Base-by-base conservation (phyloP, 2,888 invertebrate species). In the Polydesmus complanatus region DNA sequence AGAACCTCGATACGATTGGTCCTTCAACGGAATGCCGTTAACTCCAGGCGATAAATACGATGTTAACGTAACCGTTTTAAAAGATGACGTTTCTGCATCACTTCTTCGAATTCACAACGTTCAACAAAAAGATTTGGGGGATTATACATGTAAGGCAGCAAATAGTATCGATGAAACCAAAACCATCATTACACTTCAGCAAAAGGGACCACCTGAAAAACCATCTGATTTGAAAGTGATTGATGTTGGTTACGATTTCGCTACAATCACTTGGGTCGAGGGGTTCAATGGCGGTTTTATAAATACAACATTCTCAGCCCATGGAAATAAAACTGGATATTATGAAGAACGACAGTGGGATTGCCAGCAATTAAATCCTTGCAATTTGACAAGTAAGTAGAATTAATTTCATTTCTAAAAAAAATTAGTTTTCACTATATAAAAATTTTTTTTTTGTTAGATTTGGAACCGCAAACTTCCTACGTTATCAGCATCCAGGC, bases 1-100 rank as follows among this genome's bases (percentile, higher is more conserved):
- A 0, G 86, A 88, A 69, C 92, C 93, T 0, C 89, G 89, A 71
- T 91, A 93, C 74, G 89, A 91, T 69, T 94, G 93, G 93, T 87
- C 48, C 21, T 61, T 59, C 23, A 58, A 62, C 26, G 52, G 55
- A 11, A 61, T 64, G 1, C 60, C 69, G 2, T 67, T 66, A 27
- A 65, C 88, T 69, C 88, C 87, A 0, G 88, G 89, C 49, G 65
- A 67, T 27, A 64, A 68, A 70, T 91, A 91, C 73, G 85, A 88
- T 70, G 86, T 90, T 53, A 86, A 84, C 67, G 85, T 88, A 1
- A 85, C 83, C 21, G 83, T 82, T 47, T 85, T 89, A 54, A 84
- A 85, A 66, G 88, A 89, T 73, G 92, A 93, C 72, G 82, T 89
- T 1, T 91, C 91, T 73, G 84, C 85, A 2, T 89, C 88, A 62